Evolutionary conservation across 2,113 vertebrate species (phyloP).

Genomic region (Clarias magur): DNA sequence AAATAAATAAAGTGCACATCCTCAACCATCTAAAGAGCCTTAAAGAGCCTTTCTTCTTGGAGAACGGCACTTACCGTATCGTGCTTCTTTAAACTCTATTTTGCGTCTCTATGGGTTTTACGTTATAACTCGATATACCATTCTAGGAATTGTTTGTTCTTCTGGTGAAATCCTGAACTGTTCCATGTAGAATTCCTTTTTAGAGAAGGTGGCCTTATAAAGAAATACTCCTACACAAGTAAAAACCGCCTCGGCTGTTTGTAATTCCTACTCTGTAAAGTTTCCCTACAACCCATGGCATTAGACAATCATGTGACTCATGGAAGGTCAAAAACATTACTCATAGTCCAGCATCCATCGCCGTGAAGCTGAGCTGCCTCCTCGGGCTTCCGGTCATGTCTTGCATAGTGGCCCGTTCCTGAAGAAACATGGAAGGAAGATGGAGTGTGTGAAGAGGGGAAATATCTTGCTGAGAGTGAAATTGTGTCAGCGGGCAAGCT

Average conservation of each 20-base stretch:
- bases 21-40: not conserved
- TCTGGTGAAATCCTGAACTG: not conserved
- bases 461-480: constrained; percentile 57
- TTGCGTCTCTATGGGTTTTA: not conserved
- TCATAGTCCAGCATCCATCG: constrained; percentile 46
- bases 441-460: constrained; percentile 54
- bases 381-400: not conserved
- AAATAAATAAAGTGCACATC: too few species aligned
- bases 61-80: not conserved
- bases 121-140: not conserved
- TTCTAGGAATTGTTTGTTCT: not conserved
- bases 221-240: not conserved
- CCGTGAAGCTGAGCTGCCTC: constrained; percentile 18
- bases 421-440: constrained; percentile 57
- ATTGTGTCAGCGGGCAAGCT: constrained; percentile 24
- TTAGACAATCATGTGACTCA: not conserved
- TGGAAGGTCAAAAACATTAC: constrained; percentile 32
- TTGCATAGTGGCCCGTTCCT: not conserved
- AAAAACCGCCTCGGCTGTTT: not conserved
- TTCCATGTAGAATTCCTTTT: not conserved
- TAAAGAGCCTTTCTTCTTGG: not conserved
- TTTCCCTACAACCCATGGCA: not conserved
- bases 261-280: not conserved
- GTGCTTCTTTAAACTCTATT: not conserved
- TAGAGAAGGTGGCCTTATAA: not conserved